Conservation (phyloP, 2,888 invertebrate genomes). For the Oscheius sp. region DNA sequence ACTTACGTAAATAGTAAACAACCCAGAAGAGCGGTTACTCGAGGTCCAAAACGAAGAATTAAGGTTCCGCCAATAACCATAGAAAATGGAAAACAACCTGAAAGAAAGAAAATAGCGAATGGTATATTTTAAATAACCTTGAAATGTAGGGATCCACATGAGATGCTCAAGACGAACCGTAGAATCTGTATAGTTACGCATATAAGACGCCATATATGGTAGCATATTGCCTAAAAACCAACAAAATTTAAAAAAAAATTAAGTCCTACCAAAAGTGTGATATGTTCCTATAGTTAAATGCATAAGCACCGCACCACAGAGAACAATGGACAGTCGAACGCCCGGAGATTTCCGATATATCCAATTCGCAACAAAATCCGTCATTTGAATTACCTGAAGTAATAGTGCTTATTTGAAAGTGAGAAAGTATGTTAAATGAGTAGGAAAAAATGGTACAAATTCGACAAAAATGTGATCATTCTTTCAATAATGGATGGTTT, state of each 20-base stretch:
- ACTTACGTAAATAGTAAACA: slow-evolving; percentile 62
- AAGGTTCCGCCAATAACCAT: slow-evolving; percentile 68
- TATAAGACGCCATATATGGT: slow-evolving; percentile 69
- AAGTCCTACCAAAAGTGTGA: slow-evolving; percentile 64
- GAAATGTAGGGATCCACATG: slow-evolving; percentile 70
- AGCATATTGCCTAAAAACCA: slow-evolving; percentile 66
- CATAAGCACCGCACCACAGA: slow-evolving; percentile 67
- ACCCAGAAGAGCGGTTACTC: slow-evolving; percentile 63
- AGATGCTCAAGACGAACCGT: slow-evolving; percentile 61
- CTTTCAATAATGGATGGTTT: slow-evolving; percentile 15
- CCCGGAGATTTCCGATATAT: slow-evolving; percentile 47
- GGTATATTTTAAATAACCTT: slow-evolving; percentile 42
- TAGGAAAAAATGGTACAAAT: not conserved
- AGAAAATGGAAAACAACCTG: slow-evolving; percentile 69
- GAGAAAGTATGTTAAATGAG: not conserved
- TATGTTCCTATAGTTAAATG: slow-evolving; percentile 69
- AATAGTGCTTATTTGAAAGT: not conserved
- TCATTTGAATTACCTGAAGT: slow-evolving; percentile 8
- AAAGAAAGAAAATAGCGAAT: not conserved
- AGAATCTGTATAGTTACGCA: slow-evolving; percentile 66
- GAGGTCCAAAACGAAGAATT: slow-evolving; percentile 53
- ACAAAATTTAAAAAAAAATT: not conserved
- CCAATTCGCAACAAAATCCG: slow-evolving; percentile 32
- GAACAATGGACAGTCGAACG: slow-evolving; percentile 55
- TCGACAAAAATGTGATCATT: not conserved